Percentiles rank a stretch among this genome's conserved stretches.
phyloP scores from a whole-genome alignment of 2,113 vertebrate genomes.

The Symphodus melops region DNA sequence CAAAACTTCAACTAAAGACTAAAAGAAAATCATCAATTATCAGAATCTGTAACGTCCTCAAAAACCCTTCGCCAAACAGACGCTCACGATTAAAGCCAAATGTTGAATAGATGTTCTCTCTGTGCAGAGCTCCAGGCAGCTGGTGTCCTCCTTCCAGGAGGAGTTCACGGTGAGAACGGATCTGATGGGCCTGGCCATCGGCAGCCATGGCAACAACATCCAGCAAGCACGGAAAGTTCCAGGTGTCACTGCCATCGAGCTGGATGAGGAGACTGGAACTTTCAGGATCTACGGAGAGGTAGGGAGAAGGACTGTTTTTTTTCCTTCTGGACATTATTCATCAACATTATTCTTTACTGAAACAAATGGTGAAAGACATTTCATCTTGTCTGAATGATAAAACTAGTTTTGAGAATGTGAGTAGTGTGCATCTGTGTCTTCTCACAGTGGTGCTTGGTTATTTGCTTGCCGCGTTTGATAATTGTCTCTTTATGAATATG shows the following conservation, averaged over 20 bases:
- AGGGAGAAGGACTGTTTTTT: not conserved
- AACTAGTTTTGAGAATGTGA: no score
- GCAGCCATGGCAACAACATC: constrained; percentile 93
- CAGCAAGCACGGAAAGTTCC: constrained; percentile 91
- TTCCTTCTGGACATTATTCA: no score
- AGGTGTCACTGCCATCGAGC: constrained; percentile 90
- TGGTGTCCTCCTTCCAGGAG: constrained; percentile 92
- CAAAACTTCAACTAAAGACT: not conserved
- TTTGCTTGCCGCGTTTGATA: no score
- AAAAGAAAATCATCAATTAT: not conserved
- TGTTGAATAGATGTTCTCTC: constrained; percentile 5
- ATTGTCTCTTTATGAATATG: no score
- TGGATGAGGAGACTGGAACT: constrained; percentile 91
- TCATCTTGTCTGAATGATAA: no score
- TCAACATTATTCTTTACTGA: not conserved
- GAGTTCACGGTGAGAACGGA: constrained; percentile 90
- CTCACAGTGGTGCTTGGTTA: no score
- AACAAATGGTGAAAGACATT: not conserved
- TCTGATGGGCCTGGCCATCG: constrained; percentile 92
- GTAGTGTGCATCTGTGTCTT: no score
- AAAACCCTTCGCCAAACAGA: not conserved
- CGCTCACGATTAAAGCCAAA: not conserved
- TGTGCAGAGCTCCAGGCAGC: constrained; percentile 88
- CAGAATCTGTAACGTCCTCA: not conserved
- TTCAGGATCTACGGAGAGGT: constrained; percentile 95